Conservation (phyloP, 1,140 invertebrate species). For the Mesaphorura yosii region DNA sequence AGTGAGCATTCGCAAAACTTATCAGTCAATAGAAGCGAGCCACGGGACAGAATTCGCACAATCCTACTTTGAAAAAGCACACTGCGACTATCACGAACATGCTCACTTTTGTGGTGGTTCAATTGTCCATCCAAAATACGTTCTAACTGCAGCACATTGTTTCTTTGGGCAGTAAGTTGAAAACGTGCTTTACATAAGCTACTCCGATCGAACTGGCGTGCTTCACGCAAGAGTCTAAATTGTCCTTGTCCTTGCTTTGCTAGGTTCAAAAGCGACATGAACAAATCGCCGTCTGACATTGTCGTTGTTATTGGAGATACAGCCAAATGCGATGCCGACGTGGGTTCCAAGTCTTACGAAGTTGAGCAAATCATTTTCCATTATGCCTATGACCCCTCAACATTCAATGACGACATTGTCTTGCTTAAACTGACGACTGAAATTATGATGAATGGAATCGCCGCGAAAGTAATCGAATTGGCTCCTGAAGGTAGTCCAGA, state of each 20-base stretch:
- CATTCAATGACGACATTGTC: too few species aligned
- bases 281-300: not conserved
- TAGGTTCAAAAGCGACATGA: slow-evolving; percentile 8
- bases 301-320: slow-evolving; percentile 14
- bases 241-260: not conserved
- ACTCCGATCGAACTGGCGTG: not conserved
- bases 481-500: too few species aligned
- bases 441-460: too few species aligned
- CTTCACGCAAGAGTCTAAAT: not conserved
- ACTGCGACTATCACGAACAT: not conserved
- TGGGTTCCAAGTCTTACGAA: not conserved
- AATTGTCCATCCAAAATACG: slow-evolving; percentile 33
- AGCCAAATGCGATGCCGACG: slow-evolving; percentile 9
- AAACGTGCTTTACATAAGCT: not conserved
- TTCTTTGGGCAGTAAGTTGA: slow-evolving; percentile 8
- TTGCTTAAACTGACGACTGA: too few species aligned
- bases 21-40: not conserved
- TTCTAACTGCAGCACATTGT: slow-evolving; percentile 40
- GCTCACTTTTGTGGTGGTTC: slow-evolving; percentile 34
- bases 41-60: not conserved
- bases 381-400: slow-evolving; percentile 19
- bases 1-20: not conserved
- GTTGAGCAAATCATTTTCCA: slow-evolving; percentile 14
- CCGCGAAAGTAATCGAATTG: too few species aligned
- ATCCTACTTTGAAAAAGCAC: not conserved